Percentiles rank a stretch among this genome's conserved stretches.
Evolutionary conservation across 2,888 invertebrate genomes (phyloP).

Genomic region (Crossocerus cetratus): DNA sequence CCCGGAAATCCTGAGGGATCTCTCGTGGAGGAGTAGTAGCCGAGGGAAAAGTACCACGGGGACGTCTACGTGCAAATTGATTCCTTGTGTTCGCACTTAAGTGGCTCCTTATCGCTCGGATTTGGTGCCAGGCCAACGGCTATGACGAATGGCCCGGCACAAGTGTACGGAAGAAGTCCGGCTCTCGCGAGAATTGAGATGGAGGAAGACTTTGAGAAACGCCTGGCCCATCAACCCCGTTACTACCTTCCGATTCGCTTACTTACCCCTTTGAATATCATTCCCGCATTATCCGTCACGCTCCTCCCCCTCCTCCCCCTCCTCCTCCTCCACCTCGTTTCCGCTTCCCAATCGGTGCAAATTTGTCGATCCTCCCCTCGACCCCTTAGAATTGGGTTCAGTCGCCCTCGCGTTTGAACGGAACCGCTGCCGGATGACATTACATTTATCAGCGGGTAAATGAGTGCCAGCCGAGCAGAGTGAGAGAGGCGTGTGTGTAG

Average conservation of each 20-base stretch:
- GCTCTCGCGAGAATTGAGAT: slow-evolving; percentile 30
- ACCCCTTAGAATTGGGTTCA: not conserved
- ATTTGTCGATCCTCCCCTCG: not conserved
- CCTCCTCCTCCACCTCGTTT: too few species aligned
- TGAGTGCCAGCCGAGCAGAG: not conserved
- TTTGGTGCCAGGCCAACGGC: slow-evolving; percentile 53
- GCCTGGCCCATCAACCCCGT: slow-evolving; percentile 6
- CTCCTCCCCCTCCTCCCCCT: not conserved
- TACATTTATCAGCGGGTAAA: too few species aligned
- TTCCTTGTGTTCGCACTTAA: slow-evolving; percentile 63
- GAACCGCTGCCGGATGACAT: too few species aligned
- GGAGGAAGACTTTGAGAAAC: not conserved
- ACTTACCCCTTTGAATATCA: not conserved
- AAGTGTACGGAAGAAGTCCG: slow-evolving; percentile 23
- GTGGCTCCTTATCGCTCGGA: slow-evolving; percentile 60
- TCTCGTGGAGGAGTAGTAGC: slow-evolving; percentile 3
- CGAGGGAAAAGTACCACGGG: slow-evolving; percentile 28
- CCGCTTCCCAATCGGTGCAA: too few species aligned
- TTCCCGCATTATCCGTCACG: not conserved
- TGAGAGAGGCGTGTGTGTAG: slow-evolving; percentile 17
- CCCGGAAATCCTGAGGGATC: slow-evolving; percentile 31
- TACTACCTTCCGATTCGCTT: slow-evolving; percentile 1
- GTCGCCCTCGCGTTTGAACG: not conserved
- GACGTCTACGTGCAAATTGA: slow-evolving; percentile 57
- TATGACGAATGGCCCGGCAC: slow-evolving; percentile 55